Percentiles rank a stretch among this genome's conserved stretches.
Evolutionary conservation across 1,140 invertebrate species (phyloP).

Genomic region (Drosophila carrolli): DNA sequence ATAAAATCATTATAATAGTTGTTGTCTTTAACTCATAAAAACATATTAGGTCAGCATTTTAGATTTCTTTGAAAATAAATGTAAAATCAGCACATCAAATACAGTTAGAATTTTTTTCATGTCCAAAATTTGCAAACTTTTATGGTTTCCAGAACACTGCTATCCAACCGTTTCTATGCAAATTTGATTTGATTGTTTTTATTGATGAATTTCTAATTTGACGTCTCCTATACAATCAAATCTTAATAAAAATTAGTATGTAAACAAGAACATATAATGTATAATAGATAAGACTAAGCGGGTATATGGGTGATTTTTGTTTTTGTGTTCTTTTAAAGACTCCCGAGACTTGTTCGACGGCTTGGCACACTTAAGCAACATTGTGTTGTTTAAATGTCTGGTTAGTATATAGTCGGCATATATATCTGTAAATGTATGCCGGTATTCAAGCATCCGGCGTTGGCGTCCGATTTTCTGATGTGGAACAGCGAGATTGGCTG

Average conservation of each 20-base stretch:
- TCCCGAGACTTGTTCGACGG: slow-evolving; percentile 15
- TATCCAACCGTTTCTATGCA: slow-evolving; percentile 16
- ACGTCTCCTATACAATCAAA: slow-evolving; percentile 3
- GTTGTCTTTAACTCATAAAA: background rate
- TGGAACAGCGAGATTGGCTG: slow-evolving; percentile 68
- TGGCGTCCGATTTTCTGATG: slow-evolving; percentile 60
- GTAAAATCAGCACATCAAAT: background rate
- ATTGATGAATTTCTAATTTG: slow-evolving; percentile 60
- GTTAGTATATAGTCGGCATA: slow-evolving; percentile 11
- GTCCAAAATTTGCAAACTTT: slow-evolving; percentile 23
- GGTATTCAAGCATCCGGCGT: slow-evolving; percentile 62
- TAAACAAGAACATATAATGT: slow-evolving; percentile 8
- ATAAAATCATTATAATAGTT: too few relatives aligned
- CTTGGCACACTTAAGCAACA: slow-evolving; percentile 65
- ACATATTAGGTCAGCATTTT: background rate
- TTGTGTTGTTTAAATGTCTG: slow-evolving; percentile 47
- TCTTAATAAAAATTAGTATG: slow-evolving; percentile 23
- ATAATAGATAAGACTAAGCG: slow-evolving; percentile 26
- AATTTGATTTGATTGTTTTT: slow-evolving; percentile 42
- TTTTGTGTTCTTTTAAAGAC: background rate
- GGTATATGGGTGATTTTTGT: slow-evolving; percentile 1
- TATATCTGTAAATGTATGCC: slow-evolving; percentile 17
- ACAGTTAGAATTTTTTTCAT: slow-evolving; percentile 6
- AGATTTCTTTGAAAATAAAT: background rate
- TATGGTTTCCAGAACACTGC: background rate